phyloP scores from a whole-genome alignment of 37 sponge, comb jelly and placozoan species.

The Aphrocallistes beatrix region DNA sequence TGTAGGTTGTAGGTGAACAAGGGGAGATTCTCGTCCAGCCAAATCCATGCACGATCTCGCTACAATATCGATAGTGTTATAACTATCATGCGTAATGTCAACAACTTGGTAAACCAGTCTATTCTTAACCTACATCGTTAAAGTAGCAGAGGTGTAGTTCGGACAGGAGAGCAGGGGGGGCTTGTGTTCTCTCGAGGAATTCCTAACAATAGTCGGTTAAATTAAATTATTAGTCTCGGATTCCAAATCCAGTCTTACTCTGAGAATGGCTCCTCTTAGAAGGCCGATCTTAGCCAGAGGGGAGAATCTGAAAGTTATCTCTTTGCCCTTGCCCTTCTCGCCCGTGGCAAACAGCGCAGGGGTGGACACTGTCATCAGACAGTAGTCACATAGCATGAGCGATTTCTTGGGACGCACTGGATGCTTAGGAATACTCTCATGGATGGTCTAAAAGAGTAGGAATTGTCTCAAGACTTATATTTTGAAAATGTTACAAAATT shows the following conservation, averaged over 20 bases:
- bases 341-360: not conserved
- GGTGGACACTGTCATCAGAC: not conserved
- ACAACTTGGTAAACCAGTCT: too few relatives aligned
- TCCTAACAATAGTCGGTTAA: not conserved
- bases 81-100: not conserved
- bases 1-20: conserved; percentile 48
- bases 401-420: not conserved
- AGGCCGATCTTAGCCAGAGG: conserved; percentile 64
- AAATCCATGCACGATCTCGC: conserved; percentile 42
- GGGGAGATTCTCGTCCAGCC: conserved; percentile 57
- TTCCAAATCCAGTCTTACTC: conserved; percentile 26
- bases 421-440: too few relatives aligned
- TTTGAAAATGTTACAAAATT: too few relatives aligned
- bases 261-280: conserved; percentile 58
- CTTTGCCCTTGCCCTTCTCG: conserved; percentile 40
- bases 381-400: conserved; percentile 13
- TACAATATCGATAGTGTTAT: not conserved
- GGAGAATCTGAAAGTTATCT: conserved; percentile 59
- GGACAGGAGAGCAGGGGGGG: not conserved
- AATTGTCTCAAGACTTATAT: too few relatives aligned
- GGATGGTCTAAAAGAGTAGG: too few relatives aligned
- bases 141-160: not conserved
- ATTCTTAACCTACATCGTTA: not conserved
- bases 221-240: not conserved
- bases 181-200: not conserved